Conservation (phyloP, 1,140 invertebrate genomes). For the Aphaenogaster floridana region DNA sequence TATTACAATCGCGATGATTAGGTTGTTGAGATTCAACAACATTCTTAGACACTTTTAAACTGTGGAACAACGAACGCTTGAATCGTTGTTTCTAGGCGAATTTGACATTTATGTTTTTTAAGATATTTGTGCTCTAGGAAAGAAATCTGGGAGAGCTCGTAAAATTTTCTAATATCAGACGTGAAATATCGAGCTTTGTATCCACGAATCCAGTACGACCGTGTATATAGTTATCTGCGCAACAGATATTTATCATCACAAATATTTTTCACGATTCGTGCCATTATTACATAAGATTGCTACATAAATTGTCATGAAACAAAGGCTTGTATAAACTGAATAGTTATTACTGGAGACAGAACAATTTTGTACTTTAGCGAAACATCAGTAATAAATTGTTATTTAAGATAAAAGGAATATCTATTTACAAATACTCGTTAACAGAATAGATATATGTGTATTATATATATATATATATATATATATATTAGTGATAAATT, state of each 20-base stretch:
- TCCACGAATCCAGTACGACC: background rate
- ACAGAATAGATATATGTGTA: background rate
- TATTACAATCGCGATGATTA: slow-evolving; percentile 11
- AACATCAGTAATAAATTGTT: slow-evolving; percentile 1
- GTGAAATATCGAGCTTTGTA: background rate
- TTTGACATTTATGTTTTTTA: slow-evolving; percentile 28
- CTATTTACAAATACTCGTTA: background rate
- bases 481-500: background rate
- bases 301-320: slow-evolving; percentile 6
- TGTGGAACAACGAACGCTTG: background rate
- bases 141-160: background rate
- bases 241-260: slow-evolving; percentile 30
- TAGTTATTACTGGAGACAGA: background rate
- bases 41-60: slow-evolving; percentile 27
- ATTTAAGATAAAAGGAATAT: slow-evolving; percentile 5
- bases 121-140: background rate
- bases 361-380: slow-evolving; percentile 24
- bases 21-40: background rate
- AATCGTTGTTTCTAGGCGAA: slow-evolving; percentile 16
- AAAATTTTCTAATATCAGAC: slow-evolving; percentile 1
- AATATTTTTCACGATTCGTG: slow-evolving; percentile 23
- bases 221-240: slow-evolving; percentile 30
- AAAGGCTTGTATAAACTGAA: slow-evolving; percentile 35
- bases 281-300: slow-evolving; percentile 31
- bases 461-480: background rate